These are phyloP conservation scores for Rhombomys opimus DNA, from an alignment of 2,113 vertebrate species.

Conservation along the genomic window DNA sequence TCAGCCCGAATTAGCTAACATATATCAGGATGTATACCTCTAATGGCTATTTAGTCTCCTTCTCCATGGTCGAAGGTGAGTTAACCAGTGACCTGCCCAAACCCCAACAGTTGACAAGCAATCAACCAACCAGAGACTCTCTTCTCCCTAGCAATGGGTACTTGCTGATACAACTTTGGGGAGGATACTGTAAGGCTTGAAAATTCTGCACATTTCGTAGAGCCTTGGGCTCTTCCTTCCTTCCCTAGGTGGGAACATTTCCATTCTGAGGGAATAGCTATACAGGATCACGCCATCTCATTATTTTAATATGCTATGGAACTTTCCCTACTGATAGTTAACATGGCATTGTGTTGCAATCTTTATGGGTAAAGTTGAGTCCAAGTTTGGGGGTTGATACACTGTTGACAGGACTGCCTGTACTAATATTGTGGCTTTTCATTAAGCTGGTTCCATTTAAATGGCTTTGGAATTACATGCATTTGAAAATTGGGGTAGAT, in stretches of 20 bases:
- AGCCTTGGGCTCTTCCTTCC: background rate
- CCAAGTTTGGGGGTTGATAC: background rate
- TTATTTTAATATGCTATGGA: background rate
- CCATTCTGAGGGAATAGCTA: background rate
- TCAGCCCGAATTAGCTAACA: background rate
- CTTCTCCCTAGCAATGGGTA: background rate
- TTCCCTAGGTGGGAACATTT: background rate
- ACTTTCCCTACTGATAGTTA: background rate
- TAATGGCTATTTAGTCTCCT: background rate
- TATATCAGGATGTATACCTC: background rate
- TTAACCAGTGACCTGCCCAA: background rate
- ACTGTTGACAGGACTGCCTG: background rate
- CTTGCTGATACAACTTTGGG: background rate
- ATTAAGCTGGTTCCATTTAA: background rate
- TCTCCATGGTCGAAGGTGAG: background rate
- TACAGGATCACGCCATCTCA: background rate
- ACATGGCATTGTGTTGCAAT: background rate
- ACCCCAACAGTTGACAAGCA: background rate
- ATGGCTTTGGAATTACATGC: background rate
- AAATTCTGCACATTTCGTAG: background rate
- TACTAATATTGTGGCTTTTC: background rate
- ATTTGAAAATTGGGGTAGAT: background rate
- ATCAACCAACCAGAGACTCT: background rate
- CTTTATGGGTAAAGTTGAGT: background rate
- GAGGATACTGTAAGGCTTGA: background rate